Percentiles rank a stretch among this genome's conserved stretches.
Evolutionary conservation across 2,888 invertebrate species (phyloP).

Genomic region (Stenolophus ochropezus): DNA sequence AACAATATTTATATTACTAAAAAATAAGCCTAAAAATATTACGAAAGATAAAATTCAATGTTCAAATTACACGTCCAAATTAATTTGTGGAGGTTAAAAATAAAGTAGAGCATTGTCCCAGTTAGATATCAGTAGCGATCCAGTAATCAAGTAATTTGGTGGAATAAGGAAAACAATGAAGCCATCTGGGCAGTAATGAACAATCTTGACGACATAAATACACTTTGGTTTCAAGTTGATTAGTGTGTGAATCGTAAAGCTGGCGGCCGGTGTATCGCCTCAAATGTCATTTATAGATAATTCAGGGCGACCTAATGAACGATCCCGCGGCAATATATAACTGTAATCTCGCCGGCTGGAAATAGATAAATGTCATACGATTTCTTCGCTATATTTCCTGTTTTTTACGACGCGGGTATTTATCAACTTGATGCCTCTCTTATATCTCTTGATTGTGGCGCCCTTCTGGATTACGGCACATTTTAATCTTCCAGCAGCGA

Average conservation of each 20-base stretch:
- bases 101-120: not conserved
- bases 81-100: not conserved
- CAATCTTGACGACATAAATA: slow-evolving; percentile 27
- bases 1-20: too few relatives aligned
- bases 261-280: slow-evolving; percentile 22
- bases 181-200: slow-evolving; percentile 19
- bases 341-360: slow-evolving; percentile 46
- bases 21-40: too few relatives aligned
- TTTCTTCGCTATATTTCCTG: slow-evolving; percentile 49
- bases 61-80: too few relatives aligned
- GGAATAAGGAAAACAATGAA: slow-evolving; percentile 29
- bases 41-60: too few relatives aligned
- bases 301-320: slow-evolving; percentile 45
- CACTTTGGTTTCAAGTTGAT: slow-evolving; percentile 36
- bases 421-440: slow-evolving; percentile 48
- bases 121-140: not conserved
- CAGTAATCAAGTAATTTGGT: slow-evolving; percentile 37
- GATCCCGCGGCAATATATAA: slow-evolving; percentile 52
- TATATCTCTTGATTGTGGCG: slow-evolving; percentile 51
- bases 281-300: slow-evolving; percentile 53
- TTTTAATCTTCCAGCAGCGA: slow-evolving; percentile 40
- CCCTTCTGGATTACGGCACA: slow-evolving; percentile 46
- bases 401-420: slow-evolving; percentile 40
- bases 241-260: slow-evolving; percentile 37
- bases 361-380: slow-evolving; percentile 58